phyloP scores from a whole-genome alignment of 2,888 invertebrate genomes.

The Ganaspis brasiliensis region DNA sequence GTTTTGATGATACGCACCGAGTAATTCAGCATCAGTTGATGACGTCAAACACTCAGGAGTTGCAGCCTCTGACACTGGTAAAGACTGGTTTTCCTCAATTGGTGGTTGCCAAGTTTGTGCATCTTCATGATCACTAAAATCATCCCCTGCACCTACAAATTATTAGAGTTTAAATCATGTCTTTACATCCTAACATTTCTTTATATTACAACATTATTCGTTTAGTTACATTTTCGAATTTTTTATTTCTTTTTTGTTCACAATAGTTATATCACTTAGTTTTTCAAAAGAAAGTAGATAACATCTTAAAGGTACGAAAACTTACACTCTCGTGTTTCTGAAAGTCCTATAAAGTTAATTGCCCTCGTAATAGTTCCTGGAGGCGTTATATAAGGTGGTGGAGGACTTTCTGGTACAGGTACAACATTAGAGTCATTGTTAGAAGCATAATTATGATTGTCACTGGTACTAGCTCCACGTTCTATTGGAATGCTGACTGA shows the following conservation, averaged over 20 bases:
- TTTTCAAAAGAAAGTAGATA: no score
- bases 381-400: constrained; percentile 77
- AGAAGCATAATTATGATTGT: constrained; percentile 60
- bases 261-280: no score
- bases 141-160: background rate
- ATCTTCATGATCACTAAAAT: constrained; percentile 47
- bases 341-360: constrained; percentile 42
- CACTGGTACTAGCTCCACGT: constrained; percentile 60
- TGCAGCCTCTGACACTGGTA: constrained; percentile 53
- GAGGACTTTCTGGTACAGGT: constrained; percentile 75
- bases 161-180: no score
- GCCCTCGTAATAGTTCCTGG: constrained; percentile 69
- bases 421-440: constrained; percentile 30
- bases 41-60: constrained; percentile 52
- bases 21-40: constrained; percentile 66
- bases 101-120: constrained; percentile 62
- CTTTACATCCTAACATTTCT: no score
- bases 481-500: constrained; percentile 47
- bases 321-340: background rate
- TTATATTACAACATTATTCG: no score
- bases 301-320: no score
- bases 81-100: constrained; percentile 57
- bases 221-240: no score
- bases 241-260: no score
- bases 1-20: constrained; percentile 74